These are phyloP conservation scores for Anarrhichthys ocellatus DNA, from an alignment of 2,113 vertebrate genomes.

Conservation along the genomic window DNA sequence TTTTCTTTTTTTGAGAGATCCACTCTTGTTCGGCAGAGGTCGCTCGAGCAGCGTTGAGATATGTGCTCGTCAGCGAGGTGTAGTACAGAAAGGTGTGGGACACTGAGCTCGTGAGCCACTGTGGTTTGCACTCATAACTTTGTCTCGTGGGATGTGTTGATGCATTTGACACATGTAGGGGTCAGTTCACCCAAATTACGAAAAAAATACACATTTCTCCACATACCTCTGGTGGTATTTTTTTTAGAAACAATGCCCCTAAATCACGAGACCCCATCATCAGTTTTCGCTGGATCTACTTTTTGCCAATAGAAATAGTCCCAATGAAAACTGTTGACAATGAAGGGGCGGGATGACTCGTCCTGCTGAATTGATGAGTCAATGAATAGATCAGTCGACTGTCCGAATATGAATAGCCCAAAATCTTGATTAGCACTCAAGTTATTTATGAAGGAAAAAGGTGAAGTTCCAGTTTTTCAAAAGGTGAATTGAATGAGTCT, in stretches of 20 bases:
- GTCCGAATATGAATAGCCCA: neutral
- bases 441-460: neutral
- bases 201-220: neutral
- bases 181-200: neutral
- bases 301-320: neutral
- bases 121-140: conserved; percentile 1
- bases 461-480: neutral
- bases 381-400: neutral
- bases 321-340: neutral
- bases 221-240: neutral
- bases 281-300: neutral
- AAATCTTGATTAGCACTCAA: neutral
- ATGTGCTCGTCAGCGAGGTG: neutral
- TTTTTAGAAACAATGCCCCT: neutral
- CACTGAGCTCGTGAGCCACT: conserved; percentile 12
- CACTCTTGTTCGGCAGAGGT: conserved; percentile 54
- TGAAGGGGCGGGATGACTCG: neutral
- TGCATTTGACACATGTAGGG: neutral
- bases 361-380: neutral
- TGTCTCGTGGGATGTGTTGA: neutral
- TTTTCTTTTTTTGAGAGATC: neutral
- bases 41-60: conserved; percentile 34
- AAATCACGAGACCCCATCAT: neutral
- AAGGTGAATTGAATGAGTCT: neutral
- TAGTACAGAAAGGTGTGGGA: neutral